Conservation (phyloP, 2,113 vertebrate species). For the Chrysochloris asiatica region DNA sequence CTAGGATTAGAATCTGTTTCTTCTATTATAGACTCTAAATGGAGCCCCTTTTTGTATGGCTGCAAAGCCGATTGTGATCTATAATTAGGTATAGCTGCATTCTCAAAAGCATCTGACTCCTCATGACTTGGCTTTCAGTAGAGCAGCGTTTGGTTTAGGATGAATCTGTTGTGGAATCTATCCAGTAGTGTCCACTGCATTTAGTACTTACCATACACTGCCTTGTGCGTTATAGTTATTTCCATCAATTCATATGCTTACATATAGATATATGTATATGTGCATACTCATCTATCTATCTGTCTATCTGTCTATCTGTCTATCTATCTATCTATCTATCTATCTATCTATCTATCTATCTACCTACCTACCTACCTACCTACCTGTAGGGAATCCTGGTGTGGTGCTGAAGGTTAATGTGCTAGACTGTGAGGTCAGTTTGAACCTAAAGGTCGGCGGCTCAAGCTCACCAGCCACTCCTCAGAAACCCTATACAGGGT, state of each 20-base stretch:
- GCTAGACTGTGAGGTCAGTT: too few species aligned
- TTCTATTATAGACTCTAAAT: conserved; percentile 43
- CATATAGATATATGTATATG: not conserved
- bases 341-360: too few species aligned
- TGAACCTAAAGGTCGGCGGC: too few species aligned
- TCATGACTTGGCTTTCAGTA: conserved; percentile 16
- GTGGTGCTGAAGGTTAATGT: too few species aligned
- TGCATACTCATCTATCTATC: too few species aligned
- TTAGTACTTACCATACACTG: not conserved
- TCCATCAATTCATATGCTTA: not conserved
- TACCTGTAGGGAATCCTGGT: too few species aligned
- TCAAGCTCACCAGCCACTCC: too few species aligned
- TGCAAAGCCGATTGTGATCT: conserved; percentile 50
- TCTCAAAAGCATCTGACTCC: not conserved
- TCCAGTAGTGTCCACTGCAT: not conserved
- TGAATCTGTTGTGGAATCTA: conserved; percentile 6
- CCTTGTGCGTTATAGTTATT: not conserved
- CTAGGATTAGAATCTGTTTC: conserved; percentile 62
- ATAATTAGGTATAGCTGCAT: conserved; percentile 56
- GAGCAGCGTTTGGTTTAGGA: conserved; percentile 8
- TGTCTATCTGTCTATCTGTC: too few species aligned
- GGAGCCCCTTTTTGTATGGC: conserved; percentile 34
- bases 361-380: too few species aligned
- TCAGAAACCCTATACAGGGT: too few species aligned
- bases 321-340: too few species aligned